Base-by-base conservation (phyloP, 2,888 invertebrate genomes). In the Exocentrus adspersus region DNA sequence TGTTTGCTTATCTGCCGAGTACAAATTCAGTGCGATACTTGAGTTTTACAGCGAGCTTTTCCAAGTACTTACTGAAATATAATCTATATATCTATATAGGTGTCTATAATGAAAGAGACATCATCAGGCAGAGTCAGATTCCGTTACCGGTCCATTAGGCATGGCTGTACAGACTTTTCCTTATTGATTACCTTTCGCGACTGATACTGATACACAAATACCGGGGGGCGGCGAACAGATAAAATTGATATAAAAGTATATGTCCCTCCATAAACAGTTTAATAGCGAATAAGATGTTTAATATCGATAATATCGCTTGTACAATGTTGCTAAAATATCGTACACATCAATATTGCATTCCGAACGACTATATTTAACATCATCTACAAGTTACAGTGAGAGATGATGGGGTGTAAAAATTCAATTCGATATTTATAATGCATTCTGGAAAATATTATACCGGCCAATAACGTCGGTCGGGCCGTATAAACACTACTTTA, bases 211-310 rank as follows among this genome's bases (percentile, higher is more conserved):
- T 54, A 54, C 54, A 54, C 54, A 54, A 54, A 54, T 54, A 54
- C 17, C 56, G 65, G 62, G 61, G 52, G 64, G 68, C 54, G 56
- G 32, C 51, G 41, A 37, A 60, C 57, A 71, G 71, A 71, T 71
- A 71, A 71, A 71, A 70, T 61, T 67, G 67, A 71, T 71, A 71
- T 71, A 71, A 70, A 71, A 71, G 64, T 71, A 68, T 71, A 71
- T 61, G 70, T 64, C 64, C 62, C 62, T 67, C 69, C 69, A 70
- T 71, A 71, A 71, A 71, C 71, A 70, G 68, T 70, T 71, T 71
- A 71, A 71, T 71, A 65, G 71, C 69, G 64, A 70, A 71, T 71
- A 71, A 71, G 71, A 70, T 68, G 67, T 70, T 71, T 71, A 70
- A 71, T 71, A 71, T 70, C 68, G 70, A 65, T 64, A 61, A 68